These are phyloP conservation scores for Scartelaos histophorus DNA, from an alignment of 2,113 vertebrate species.

Conservation along the genomic window DNA sequence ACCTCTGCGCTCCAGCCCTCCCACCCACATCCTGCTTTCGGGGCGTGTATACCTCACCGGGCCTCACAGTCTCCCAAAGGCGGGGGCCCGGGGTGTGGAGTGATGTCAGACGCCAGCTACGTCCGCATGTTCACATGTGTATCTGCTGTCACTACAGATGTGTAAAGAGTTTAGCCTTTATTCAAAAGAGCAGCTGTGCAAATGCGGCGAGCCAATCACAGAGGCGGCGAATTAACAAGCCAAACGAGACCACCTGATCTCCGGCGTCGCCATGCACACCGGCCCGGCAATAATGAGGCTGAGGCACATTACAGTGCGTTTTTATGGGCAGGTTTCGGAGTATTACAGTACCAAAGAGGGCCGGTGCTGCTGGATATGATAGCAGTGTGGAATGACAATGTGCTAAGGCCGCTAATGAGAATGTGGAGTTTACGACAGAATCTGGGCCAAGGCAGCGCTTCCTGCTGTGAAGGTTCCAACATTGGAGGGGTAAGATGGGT, in stretches of 20 bases:
- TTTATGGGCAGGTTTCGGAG: constrained; percentile 62
- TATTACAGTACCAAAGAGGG: constrained; percentile 61
- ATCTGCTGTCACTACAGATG: constrained; percentile 40
- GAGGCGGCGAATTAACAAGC: constrained; percentile 72
- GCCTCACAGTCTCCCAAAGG: constrained; percentile 69
- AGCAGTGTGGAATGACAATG: constrained; percentile 56
- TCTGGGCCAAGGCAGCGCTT: constrained; percentile 38
- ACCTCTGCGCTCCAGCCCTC: constrained; percentile 21
- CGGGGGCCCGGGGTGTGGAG: constrained; percentile 62
- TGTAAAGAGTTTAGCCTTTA: constrained; percentile 30
- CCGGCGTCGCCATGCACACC: constrained; percentile 44
- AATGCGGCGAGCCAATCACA: constrained; percentile 54
- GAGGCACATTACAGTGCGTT: constrained; percentile 54
- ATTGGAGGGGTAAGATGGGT: constrained; percentile 30
- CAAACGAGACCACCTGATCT: constrained; percentile 45
- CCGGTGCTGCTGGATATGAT: constrained; percentile 47
- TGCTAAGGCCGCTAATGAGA: constrained; percentile 51
- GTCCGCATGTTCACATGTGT: constrained; percentile 31
- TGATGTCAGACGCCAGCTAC: constrained; percentile 63
- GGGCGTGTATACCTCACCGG: constrained; percentile 71
- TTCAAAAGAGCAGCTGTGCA: constrained; percentile 70
- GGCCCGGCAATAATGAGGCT: constrained; percentile 66
- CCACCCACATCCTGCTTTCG: constrained; percentile 55
- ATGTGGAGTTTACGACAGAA: constrained; percentile 54
- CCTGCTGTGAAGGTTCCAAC: constrained; percentile 46